Base-by-base conservation (phyloP, 2,113 vertebrate species). In the Nothobranchius furzeri region DNA sequence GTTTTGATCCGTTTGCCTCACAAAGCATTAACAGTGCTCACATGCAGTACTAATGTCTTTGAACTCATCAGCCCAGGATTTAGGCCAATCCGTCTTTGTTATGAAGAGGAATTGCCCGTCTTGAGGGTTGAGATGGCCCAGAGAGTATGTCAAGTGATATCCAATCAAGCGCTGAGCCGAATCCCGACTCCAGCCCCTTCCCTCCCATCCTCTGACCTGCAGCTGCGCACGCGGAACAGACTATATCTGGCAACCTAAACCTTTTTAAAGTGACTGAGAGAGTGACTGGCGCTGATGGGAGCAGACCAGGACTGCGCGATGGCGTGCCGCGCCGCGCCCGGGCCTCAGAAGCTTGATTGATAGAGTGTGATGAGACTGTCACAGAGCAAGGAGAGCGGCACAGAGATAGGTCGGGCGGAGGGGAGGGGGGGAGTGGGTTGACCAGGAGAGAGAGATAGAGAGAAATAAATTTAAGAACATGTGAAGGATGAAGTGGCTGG, bases 351-450 rank as follows among this genome's bases (percentile, higher is more conserved):
- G 84, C 76, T 87, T 91, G 89, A 90, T 90, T 90, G 90, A 91
- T 91, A 86, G 90, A 90, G 88, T 85, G 89, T 91, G 89, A 91
- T 90, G 90, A 91, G 90, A 89, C 90, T 89, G 90, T 90, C 90
- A 90, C 85, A 37, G 83, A 84, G 86, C 80, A 82, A 79, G 86
- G 81, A 73, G 83, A 85, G 83, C 66, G 59, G 65, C 46, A 13
- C 61, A 56, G 82, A 89, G 79, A 86, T 84, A 79, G 85, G 67
- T 67, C 4, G 10, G 81, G 71, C 68, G 71, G 78, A 65, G 62
- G 75, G 79, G 4, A 84, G 85, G 76, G 65, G 85, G 76, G 65
- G 66, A 73, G 74, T 57, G 30, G 30, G 70, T 59, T 82, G 88
- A 89, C 82, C 87, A 83, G 70, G 47, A 35, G 6, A 62, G 68